These are phyloP conservation scores for Lytechinus variegatus DNA, from an alignment of 35 echinoderm and acorn worm genomes.

Conservation along the genomic window DNA sequence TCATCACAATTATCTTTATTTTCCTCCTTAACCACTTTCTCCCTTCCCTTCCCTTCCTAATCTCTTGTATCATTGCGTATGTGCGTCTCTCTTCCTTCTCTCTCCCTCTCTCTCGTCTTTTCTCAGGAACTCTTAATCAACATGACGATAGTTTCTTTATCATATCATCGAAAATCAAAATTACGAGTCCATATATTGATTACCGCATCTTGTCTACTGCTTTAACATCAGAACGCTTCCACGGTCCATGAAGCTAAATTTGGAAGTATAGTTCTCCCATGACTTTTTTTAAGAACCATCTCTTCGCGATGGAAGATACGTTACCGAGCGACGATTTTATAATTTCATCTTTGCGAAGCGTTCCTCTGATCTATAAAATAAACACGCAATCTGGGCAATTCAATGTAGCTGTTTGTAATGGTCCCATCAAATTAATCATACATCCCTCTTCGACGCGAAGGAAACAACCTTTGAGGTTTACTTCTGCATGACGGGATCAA, in stretches of 20 bases:
- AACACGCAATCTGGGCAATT: conserved; percentile 10
- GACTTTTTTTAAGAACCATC: neutral
- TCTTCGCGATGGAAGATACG: neutral
- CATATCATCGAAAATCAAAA: neutral
- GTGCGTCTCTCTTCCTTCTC: too few species aligned
- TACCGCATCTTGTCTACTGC: neutral
- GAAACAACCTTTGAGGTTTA: neutral
- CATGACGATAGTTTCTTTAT: neutral
- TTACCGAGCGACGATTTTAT: neutral
- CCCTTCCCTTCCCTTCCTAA: too few species aligned
- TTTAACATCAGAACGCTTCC: neutral
- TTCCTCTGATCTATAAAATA: neutral
- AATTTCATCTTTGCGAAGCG: neutral
- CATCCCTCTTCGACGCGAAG: neutral
- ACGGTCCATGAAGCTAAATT: too few species aligned
- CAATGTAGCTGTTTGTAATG: neutral
- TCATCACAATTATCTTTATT: too few species aligned
- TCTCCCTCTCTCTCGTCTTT: neutral
- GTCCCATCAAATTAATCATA: neutral
- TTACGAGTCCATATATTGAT: neutral
- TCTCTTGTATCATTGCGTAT: too few species aligned
- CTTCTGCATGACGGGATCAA: too few species aligned
- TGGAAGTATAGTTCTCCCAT: neutral
- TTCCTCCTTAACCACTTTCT: too few species aligned
- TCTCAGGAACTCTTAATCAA: neutral